These are phyloP conservation scores for Lamprotornis superbus DNA, from an alignment of 2,113 vertebrate species.

Conservation along the genomic window DNA sequence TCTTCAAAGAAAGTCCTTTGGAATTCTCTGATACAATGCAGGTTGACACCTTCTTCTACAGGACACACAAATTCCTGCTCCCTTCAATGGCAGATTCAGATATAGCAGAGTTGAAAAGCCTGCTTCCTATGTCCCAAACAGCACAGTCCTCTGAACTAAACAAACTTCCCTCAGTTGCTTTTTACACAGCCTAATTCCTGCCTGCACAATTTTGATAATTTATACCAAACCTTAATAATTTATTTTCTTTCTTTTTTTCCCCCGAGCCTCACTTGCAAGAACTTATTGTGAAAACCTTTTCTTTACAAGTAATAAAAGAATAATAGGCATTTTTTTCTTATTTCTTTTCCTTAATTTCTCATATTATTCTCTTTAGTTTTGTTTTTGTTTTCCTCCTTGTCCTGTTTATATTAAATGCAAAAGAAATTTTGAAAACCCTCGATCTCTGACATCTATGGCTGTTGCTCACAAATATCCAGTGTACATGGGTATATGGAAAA, in stretches of 20 bases:
- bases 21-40: background rate
- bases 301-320: background rate
- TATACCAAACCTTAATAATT: background rate
- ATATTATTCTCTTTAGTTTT: background rate
- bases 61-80: background rate
- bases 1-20: background rate
- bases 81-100: background rate
- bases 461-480: background rate
- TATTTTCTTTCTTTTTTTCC: background rate
- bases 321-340: background rate
- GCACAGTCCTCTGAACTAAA: background rate
- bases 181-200: background rate
- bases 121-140: background rate
- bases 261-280: fast-evolving
- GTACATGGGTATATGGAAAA: background rate
- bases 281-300: background rate
- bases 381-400: background rate
- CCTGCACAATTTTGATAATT: background rate
- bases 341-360: background rate
- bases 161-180: background rate
- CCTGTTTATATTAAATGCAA: background rate
- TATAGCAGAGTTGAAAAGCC: background rate
- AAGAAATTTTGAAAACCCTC: background rate
- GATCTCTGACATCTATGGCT: background rate
- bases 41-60: background rate